Evolutionary conservation across 2,888 invertebrate species (phyloP).

Genomic region (Epirrhoe alternata): DNA sequence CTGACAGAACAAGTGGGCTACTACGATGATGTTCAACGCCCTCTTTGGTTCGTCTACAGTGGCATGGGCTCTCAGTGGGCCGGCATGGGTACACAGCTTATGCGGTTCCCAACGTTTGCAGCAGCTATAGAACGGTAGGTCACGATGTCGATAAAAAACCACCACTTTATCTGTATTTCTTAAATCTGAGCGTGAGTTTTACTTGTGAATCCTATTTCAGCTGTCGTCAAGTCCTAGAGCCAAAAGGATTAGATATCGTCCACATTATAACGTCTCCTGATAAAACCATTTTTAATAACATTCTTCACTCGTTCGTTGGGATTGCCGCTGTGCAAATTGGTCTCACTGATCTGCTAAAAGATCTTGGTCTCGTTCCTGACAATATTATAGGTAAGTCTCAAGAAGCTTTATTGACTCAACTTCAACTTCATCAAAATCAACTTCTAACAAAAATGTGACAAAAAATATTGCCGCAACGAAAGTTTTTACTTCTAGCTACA

Average conservation of each 20-base stretch:
- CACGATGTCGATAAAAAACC: neutral
- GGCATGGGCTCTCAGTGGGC: slow-evolving; percentile 91
- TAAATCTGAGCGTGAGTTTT: neutral
- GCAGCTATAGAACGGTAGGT: slow-evolving; percentile 76
- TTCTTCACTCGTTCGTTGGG: slow-evolving; percentile 89
- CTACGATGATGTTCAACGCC: slow-evolving; percentile 66
- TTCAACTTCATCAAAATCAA: neutral
- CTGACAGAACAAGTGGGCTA: slow-evolving; percentile 57
- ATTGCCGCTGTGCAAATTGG: slow-evolving; percentile 88
- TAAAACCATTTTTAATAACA: slow-evolving; percentile 72
- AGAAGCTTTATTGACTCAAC: too few species aligned
- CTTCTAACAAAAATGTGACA: too few species aligned
- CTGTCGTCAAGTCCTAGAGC: slow-evolving; percentile 35
- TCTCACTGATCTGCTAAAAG: slow-evolving; percentile 54
- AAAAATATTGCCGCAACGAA: too few species aligned
- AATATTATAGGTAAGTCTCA: slow-evolving; percentile 41
- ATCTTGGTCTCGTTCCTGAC: slow-evolving; percentile 46
- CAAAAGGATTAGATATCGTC: slow-evolving; percentile 42
- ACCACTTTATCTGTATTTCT: neutral
- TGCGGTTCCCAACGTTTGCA: slow-evolving; percentile 86
- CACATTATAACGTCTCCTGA: slow-evolving; percentile 42
- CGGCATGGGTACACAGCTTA: slow-evolving; percentile 87
- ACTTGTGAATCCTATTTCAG: slow-evolving; percentile 26
- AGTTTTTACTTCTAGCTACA: too few species aligned
- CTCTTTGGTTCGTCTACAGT: slow-evolving; percentile 89